phyloP scores from a whole-genome alignment of 2,888 invertebrate species.

The Aricia artaxerxes region DNA sequence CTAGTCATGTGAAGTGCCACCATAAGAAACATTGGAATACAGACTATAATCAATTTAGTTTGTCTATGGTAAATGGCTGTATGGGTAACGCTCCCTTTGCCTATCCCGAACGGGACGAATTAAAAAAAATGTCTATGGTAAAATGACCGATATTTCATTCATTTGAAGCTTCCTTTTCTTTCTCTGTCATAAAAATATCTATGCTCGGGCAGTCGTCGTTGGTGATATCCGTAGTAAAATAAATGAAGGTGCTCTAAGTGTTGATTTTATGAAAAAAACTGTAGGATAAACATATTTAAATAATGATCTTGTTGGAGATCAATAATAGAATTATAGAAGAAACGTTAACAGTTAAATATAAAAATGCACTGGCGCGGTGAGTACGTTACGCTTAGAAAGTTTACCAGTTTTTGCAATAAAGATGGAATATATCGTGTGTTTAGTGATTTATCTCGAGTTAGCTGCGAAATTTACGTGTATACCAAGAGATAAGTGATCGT shows the following conservation, averaged over 20 bases:
- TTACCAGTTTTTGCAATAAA: conserved; percentile 61
- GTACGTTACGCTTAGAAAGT: conserved; percentile 82
- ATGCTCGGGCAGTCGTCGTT: conserved; percentile 72
- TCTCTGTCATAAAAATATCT: conserved; percentile 70
- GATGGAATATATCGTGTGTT: conserved; percentile 52
- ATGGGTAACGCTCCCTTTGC: no score
- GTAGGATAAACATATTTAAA: conserved; percentile 79
- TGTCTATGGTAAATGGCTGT: no score
- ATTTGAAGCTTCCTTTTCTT: conserved; percentile 70
- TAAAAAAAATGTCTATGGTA: conserved; percentile 53
- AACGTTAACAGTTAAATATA: conserved; percentile 96
- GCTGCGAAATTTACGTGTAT: background rate
- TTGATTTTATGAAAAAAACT: conserved; percentile 77
- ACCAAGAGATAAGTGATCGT: background rate
- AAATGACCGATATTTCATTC: conserved; percentile 68
- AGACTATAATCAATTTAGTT: no score
- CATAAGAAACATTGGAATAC: no score
- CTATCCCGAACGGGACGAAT: no score
- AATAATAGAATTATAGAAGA: conserved; percentile 99
- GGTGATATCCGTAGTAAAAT: conserved; percentile 72
- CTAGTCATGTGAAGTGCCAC: no score
- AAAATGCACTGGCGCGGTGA: conserved; percentile 97
- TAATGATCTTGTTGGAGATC: conserved; percentile 98
- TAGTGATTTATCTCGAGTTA: conserved; percentile 31
- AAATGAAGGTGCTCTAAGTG: conserved; percentile 80